Conservation (phyloP, 2,888 invertebrate species). For the Carterocephalus palaemon region DNA sequence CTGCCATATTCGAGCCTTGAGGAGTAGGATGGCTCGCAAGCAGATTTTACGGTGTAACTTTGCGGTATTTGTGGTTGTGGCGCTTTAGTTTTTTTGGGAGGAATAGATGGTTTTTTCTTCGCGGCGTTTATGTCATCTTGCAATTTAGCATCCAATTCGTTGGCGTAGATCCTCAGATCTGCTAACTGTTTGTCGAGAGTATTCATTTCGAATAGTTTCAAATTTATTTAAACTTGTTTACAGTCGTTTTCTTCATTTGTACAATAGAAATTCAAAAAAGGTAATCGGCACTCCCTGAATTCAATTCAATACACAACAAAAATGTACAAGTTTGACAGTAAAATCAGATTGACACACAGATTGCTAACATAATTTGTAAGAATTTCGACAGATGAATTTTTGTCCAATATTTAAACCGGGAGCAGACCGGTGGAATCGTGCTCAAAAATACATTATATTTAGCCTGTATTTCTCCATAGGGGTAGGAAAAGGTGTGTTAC, state of each 20-base stretch:
- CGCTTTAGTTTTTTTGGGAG: constrained; percentile 70
- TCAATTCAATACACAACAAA: constrained; percentile 20
- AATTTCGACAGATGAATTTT: no score
- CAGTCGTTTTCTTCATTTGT: constrained; percentile 24
- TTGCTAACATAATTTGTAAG: no score
- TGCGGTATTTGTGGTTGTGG: constrained; percentile 84
- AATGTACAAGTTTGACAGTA: constrained; percentile 7
- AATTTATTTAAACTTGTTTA: constrained; percentile 14
- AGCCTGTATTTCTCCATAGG: no score
- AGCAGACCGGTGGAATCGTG: no score
- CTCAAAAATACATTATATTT: no score
- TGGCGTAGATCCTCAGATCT: constrained; percentile 70
- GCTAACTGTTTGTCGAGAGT: constrained; percentile 70
- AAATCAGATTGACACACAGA: not conserved
- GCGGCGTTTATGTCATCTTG: constrained; percentile 72
- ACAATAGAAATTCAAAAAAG: constrained; percentile 21
- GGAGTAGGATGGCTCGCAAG: constrained; percentile 87
- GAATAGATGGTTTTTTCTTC: constrained; percentile 70
- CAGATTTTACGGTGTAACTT: constrained; percentile 85
- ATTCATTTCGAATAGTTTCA: constrained; percentile 49
- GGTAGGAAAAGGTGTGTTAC: no score
- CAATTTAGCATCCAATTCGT: constrained; percentile 70
- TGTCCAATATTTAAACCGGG: no score
- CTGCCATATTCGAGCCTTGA: constrained; percentile 81
- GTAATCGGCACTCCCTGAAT: constrained; percentile 28